Percentiles rank a stretch among this genome's conserved stretches.
Evolutionary conservation across 1,140 invertebrate species (phyloP).

Genomic region (Diachasmimorpha longicaudata): DNA sequence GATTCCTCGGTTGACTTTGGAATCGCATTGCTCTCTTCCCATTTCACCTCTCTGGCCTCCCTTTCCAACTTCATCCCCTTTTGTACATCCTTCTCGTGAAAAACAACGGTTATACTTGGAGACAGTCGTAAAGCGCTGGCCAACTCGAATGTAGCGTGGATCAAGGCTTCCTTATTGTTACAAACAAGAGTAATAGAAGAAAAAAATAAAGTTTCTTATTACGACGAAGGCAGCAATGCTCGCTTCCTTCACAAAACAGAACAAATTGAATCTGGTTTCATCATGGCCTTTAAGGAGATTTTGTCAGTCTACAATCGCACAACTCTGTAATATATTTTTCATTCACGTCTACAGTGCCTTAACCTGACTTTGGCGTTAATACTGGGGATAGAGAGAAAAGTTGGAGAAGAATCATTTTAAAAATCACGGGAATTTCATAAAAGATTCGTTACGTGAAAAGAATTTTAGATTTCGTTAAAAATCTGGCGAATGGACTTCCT

Average conservation of each 20-base stretch:
- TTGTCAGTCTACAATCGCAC: neutral
- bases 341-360: neutral
- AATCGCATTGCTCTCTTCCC: conserved; percentile 10
- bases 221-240: neutral
- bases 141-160: conserved; percentile 20
- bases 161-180: conserved; percentile 20
- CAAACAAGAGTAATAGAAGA: conserved; percentile 6
- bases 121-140: conserved; percentile 25
- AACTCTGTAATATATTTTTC: neutral
- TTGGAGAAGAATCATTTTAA: too few species aligned
- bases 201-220: conserved; percentile 21
- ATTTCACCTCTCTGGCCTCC: neutral
- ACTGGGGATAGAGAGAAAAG: too few species aligned
- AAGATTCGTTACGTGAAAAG: too few species aligned
- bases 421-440: too few species aligned
- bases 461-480: too few species aligned
- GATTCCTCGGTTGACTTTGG: conserved; percentile 2
- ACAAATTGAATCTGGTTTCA: conserved; percentile 22
- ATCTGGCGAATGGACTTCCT: too few species aligned
- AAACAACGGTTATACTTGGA: conserved; percentile 23
- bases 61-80: neutral
- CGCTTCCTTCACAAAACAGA: neutral
- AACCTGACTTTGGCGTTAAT: too few species aligned
- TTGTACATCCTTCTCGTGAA: neutral
- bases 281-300: neutral